A percentile compares a stretch with the other conserved stretches of the same genome.
Evolutionary conservation across 1,140 invertebrate species (phyloP).

Genomic region (Vollenhovia emeryi): DNA sequence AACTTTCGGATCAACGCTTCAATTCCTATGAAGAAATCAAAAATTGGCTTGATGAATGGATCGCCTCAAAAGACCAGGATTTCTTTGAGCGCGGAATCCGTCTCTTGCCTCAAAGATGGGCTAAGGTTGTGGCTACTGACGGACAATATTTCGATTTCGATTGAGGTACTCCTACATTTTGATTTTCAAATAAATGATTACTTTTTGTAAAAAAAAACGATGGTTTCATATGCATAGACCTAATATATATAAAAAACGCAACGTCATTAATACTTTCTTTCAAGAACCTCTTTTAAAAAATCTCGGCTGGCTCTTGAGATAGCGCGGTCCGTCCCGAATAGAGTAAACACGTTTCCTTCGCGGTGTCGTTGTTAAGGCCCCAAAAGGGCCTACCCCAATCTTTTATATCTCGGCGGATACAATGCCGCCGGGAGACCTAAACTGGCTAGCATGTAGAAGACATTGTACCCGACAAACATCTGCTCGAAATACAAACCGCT

Average conservation of each 20-base stretch:
- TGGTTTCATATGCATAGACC: too few relatives aligned
- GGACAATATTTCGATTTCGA: too few relatives aligned
- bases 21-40: too few relatives aligned
- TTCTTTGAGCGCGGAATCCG: too few relatives aligned
- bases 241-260: neutral
- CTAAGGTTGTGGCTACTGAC: too few relatives aligned
- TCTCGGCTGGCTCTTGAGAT: neutral
- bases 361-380: constrained; percentile 49
- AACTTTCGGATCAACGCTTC: too few relatives aligned
- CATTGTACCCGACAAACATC: constrained; percentile 81
- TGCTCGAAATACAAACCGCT: constrained; percentile 84
- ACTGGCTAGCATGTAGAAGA: constrained; percentile 78
- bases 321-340: constrained; percentile 35
- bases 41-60: too few relatives aligned
- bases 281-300: neutral
- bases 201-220: too few relatives aligned
- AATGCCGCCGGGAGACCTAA: constrained; percentile 78
- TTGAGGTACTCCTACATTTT: too few relatives aligned
- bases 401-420: constrained; percentile 78
- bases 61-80: too few relatives aligned
- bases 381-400: constrained; percentile 73
- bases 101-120: too few relatives aligned
- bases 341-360: constrained; percentile 64
- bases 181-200: too few relatives aligned
- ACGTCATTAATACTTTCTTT: neutral